Conservation (phyloP, 2,797 vertebrate species). For the Ataeniobius toweri region DNA sequence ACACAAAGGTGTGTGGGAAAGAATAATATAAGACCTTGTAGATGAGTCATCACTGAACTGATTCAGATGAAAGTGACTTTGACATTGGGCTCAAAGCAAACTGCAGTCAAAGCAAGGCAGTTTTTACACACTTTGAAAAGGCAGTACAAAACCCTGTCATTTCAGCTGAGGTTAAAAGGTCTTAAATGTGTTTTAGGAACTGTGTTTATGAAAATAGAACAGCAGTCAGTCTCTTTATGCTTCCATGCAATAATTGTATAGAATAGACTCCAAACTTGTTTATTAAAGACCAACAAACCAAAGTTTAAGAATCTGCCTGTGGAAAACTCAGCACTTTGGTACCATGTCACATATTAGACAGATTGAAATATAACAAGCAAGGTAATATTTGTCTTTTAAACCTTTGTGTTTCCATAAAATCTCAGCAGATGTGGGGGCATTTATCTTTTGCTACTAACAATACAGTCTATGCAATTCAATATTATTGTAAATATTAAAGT, state of each 20-base stretch:
- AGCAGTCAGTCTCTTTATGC: background rate
- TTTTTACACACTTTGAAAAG: background rate
- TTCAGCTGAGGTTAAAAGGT: background rate
- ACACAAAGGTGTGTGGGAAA: background rate
- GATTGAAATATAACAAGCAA: background rate
- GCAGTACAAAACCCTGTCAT: background rate
- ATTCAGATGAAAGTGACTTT: constrained; percentile 9
- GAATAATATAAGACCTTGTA: background rate
- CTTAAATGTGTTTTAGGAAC: background rate
- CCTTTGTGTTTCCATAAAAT: background rate
- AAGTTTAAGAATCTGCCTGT: background rate
- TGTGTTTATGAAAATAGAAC: background rate
- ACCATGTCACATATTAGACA: no score
- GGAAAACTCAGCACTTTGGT: background rate
- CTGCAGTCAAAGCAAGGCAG: constrained; percentile 2
- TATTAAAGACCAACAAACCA: background rate
- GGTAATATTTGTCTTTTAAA: background rate
- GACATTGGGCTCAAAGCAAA: constrained; percentile 19
- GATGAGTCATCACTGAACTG: constrained; percentile 23
- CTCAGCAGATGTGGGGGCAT: background rate
- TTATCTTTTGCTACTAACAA: background rate
- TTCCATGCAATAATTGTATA: background rate
- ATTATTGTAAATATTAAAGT: background rate
- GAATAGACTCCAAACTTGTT: background rate
- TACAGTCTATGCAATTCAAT: background rate